A percentile compares a stretch with the other conserved stretches of the same genome.
phyloP scores from a whole-genome alignment of 2,888 invertebrate genomes.

The Charanyca ferruginea region DNA sequence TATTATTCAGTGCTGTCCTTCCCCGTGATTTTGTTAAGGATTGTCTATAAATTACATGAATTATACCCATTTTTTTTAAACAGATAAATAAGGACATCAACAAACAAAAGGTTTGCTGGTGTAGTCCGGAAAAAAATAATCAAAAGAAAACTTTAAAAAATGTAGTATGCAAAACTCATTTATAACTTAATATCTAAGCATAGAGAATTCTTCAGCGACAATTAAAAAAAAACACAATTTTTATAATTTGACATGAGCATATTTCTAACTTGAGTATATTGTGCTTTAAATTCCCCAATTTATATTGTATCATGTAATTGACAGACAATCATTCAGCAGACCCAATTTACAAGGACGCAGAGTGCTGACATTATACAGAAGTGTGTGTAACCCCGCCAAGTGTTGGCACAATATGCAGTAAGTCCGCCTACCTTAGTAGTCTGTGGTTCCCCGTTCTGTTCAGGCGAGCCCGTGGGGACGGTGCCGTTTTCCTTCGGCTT shows the following conservation, averaged over 20 bases:
- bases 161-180: too few relatives aligned
- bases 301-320: not conserved
- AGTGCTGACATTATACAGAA: not conserved
- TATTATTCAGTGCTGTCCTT: constrained; percentile 18
- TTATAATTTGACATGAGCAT: too few relatives aligned
- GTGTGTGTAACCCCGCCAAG: not conserved
- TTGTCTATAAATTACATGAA: constrained; percentile 29
- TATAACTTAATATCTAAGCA: too few relatives aligned
- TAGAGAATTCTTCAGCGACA: too few relatives aligned
- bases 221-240: too few relatives aligned
- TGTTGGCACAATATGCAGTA: not conserved
- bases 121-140: too few relatives aligned
- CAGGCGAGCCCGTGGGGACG: constrained; percentile 91
- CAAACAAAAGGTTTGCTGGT: too few relatives aligned
- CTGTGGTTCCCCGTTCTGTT: constrained; percentile 90
- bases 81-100: not conserved
- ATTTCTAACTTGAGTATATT: too few relatives aligned
- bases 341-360: constrained; percentile 1
- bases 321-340: constrained; percentile 25
- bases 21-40: constrained; percentile 25
- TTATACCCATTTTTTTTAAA: not conserved
- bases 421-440: constrained; percentile 87
- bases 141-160: too few relatives aligned
- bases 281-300: too few relatives aligned
- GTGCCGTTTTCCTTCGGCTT: constrained; percentile 96